Evolutionary conservation across 2,113 vertebrate species (phyloP), one percentile per base, ranked within the genome.

Genomic region (Notechis scutatus): DNA sequence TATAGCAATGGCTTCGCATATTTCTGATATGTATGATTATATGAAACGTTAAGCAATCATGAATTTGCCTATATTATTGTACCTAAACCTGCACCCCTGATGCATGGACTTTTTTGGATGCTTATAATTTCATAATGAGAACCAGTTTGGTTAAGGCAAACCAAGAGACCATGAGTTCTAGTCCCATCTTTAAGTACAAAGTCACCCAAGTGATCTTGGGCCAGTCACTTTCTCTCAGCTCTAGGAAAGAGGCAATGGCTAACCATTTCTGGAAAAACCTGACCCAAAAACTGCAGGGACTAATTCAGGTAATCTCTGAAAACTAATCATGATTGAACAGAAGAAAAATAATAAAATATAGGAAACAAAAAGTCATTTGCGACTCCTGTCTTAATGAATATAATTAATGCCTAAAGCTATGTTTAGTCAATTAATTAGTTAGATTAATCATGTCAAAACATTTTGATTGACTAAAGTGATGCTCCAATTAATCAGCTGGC

Each of bases 351-450:
- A n/a, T 69, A 69, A 39, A 57, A 42, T 59, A 89, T 15, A 61
- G 23, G 34, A 89, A 57, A 42, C 57, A 50, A 59, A 42, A 26
- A 61, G 54, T 89, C 87, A 42, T 29, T 24, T 69, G 45, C 24
- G 26, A 47, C 14, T 90, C 42, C 57, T 90, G 42, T 10, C 42
- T 90, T 52, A 69, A 29, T 47, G 29, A 29, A 20, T n/a, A 69
- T 90, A 69, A 90, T 69, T 69, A 69, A 69, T n/a, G 89, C 42
- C 47, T 90, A 69, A 64, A 90, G 26, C 89, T 90, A 69, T 45
- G 39, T 90, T 90, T 90, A 90, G 89, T 90, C 89, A 90, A 90
- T 90, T 69, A 69, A 50, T 64, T 90, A 61, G 45, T 50, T 90
- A 64, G 59, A 90, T 64, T 69, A 69, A 64, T 64, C 59, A 8